phyloP scores from a whole-genome alignment of 2,888 invertebrate species.

The Scaptomyza flava region DNA sequence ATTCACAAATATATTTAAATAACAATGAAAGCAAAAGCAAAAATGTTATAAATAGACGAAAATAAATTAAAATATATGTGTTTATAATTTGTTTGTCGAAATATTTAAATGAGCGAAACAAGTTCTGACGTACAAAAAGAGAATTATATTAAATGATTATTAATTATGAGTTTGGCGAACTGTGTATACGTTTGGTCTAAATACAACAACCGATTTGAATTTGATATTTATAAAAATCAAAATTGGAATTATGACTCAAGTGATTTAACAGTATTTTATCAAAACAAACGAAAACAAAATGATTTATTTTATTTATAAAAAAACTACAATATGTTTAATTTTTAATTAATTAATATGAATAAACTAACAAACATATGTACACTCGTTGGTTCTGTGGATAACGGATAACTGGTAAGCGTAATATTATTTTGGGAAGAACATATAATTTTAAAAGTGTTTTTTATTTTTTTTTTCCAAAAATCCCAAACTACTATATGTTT shows the following conservation, averaged over 20 bases:
- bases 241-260: constrained; percentile 1
- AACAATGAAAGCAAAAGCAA: background rate
- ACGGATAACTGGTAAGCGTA: background rate
- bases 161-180: background rate
- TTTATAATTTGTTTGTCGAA: constrained; percentile 1
- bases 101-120: constrained; percentile 14
- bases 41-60: background rate
- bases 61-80: background rate
- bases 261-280: constrained; percentile 13
- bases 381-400: background rate
- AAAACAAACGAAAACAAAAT: background rate
- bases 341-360: no score
- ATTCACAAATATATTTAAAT: constrained; percentile 4
- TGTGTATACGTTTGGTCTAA: constrained; percentile 1
- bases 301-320: background rate
- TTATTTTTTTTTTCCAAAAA: background rate
- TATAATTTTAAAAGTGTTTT: background rate
- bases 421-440: background rate
- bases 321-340: no score
- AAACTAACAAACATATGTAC: no score
- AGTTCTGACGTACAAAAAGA: constrained; percentile 8
- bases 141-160: constrained; percentile 11
- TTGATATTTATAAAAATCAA: background rate
- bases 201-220: constrained; percentile 9
- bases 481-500: no score